Base-by-base conservation (phyloP, 2,797 vertebrate genomes). In the Neostethus bicornis region DNA sequence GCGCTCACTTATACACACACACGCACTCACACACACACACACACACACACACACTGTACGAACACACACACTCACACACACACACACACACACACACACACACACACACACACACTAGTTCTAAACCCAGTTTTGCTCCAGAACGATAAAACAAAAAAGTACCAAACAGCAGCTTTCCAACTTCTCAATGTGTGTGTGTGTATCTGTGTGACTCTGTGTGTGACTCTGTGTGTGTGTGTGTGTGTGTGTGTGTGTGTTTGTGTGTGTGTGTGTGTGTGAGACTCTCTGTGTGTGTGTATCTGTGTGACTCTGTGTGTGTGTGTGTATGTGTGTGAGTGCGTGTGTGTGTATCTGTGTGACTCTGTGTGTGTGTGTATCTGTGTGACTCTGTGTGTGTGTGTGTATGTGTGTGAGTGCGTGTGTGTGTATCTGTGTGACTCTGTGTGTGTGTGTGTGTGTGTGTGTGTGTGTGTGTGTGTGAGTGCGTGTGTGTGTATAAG, bases 261-360 rank as follows among this genome's bases (percentile, higher is more conserved):
- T 80, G 73, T 57, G 64, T 74, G 63, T 7, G 59, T n/a, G n/a
- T n/a, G 19, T 19, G 20, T n/a, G 11, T 42, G 28, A n/a, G n/a
- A n/a, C n/a, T n/a, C n/a, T n/a, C n/a, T 43, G 43, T 54, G 21
- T 68, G 42, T 51, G 35, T 55, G 41, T 24, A 54, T 46, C 55
- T 39, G 43, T 58, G 47, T 51, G 49, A 39, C 66, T 50, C 29
- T 51, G 31, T 61, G 42, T 55, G 51, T 50, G 53, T 51, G 63
- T 55, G 66, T 66, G 63, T 66, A 41, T 85, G 76, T 68, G 84
- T 80, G 73, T 57, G 64, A 74, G 63, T 7, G 59, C 77, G 19
- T 19, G 20, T n/a, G 11, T 42, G 28, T 43, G 43, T n/a, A n/a
- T n/a, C n/a, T n/a, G n/a, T n/a, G n/a, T n/a, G n/a, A n/a, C n/a